Base-by-base conservation (phyloP, 2,797 vertebrate species). In the Sebastes reedi region DNA sequence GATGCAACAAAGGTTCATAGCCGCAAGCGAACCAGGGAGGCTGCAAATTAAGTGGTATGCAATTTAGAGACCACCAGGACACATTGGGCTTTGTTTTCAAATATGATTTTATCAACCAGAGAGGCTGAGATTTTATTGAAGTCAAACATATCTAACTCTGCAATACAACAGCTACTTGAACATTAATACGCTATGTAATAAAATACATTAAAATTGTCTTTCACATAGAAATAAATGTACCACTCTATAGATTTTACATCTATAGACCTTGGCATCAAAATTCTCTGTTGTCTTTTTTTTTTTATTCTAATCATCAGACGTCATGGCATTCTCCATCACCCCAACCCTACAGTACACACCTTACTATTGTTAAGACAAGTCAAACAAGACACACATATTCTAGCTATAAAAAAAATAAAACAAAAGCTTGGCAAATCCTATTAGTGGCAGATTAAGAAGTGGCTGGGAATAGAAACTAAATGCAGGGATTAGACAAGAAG, bases 401-500 rank as follows among this genome's bases (percentile, higher is more conserved):
- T 18, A 70, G 55, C 66, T 74, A 90, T 83, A 72, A 76, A 67
- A 77, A 73, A 88, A 90, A 86, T 76, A 84, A 91, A 91, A 91
- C 68, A 83, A 90, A 89, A 83, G 52, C 82, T 81, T 66, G 32
- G 71, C 34, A 85, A 93, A 95, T 94, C 95, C 90, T 87, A 94
- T 95, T 95, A 95, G 85, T 76, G 60, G 56, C 80, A 92, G 93
- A 94, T 94, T 95, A 95, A 92, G 80, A 86, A 82, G 85, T 85
- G 85, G 83, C 93, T 93, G 82, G 81, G 90, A 95, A 95, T 94
- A 95, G 94, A 93, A 94, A 91, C 84, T 85, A 91, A 92, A 87
- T 87, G 88, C 85, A 91, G 64, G 92, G 93, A 95, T 95, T 94
- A 95, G 71, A 79, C 73, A 77, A 84, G 83, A 85, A 72, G 80